Evolutionary conservation across 2,888 invertebrate species (phyloP), one percentile per base, ranked within the genome.

Genomic region (Microchrysa polita): DNA sequence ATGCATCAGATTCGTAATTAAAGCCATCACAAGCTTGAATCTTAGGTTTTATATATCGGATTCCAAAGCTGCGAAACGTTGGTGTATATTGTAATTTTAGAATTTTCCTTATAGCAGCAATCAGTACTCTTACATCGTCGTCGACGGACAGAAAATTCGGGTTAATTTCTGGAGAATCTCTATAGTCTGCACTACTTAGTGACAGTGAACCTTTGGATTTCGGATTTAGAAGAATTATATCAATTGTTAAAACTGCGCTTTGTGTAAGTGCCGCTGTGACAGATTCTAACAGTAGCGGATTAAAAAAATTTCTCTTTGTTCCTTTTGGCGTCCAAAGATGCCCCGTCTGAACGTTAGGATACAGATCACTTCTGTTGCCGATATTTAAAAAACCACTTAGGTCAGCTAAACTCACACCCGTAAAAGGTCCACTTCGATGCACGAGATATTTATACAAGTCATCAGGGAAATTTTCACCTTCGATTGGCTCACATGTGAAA

Each of bases 1-100:
- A 95, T 65, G 92, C 92, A 80, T 95, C 93, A 12, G 91, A 90
- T 78, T 91, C 90, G 71, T 92, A 88, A 0, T 85, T 83, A 74
- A 89, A 87, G 10, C 88, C 88, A 73, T 91, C 89, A 80, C 95
- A 96, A 0, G 92, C 93, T 0, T 94, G 94, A 86, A n/a, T n/a
- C 2, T 83, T 83, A 4, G 87, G 86, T 74, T 83, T 84, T 34
- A 83, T 81, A 1, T 86, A 84, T 55, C 86, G 87, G 0, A 86
- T 81, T 1, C 82, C 82, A 18, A 83, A 76, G 77, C 80, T 78
- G 74, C 80, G 80, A 75, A 89, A 86, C 0, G 83, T 77, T 44
- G 80, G 67, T 0, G 88, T 87, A 10, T 82, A 73, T 40, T 85
- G 79, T 10, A 88, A 77, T 73, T 81, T 82, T 14, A 82, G 78